phyloP scores from a whole-genome alignment of 2,113 vertebrate species.

The Bos javanicus region DNA sequence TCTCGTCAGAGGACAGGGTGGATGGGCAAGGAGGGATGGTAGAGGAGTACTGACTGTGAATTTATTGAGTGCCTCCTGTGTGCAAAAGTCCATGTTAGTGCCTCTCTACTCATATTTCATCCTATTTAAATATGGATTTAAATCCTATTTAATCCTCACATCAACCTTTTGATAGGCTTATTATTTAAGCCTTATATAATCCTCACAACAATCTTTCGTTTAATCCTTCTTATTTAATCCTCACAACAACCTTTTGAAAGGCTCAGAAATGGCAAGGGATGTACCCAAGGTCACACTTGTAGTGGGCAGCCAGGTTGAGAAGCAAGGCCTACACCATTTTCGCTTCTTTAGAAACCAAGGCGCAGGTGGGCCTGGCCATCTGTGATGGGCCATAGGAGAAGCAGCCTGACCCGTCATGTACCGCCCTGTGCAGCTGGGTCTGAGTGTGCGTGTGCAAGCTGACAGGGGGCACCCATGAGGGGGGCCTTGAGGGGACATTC shows the following conservation, averaged over 20 bases:
- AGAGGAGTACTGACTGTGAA: neutral
- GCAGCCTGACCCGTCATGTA: accelerated
- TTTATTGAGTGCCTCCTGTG: neutral
- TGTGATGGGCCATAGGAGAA: accelerated
- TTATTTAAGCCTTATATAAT: neutral
- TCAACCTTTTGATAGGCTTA: neutral
- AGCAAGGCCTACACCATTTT: neutral
- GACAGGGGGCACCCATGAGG: accelerated
- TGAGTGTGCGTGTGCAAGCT: neutral
- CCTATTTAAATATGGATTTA: neutral
- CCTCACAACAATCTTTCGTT: neutral
- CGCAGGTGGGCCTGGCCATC: neutral
- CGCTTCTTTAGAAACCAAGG: neutral
- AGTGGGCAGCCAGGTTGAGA: neutral
- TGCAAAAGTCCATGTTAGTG: neutral
- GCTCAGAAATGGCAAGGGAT: neutral
- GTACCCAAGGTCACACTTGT: too few species aligned
- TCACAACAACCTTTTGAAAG: neutral
- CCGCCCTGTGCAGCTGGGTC: too few species aligned
- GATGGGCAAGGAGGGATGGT: neutral
- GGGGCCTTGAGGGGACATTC: neutral
- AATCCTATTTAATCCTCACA: neutral
- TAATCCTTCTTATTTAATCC: too few species aligned
- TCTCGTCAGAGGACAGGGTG: neutral
- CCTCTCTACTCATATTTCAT: neutral